Conservation (phyloP, 2,797 vertebrate species). For the Catostomus latipinnis region DNA sequence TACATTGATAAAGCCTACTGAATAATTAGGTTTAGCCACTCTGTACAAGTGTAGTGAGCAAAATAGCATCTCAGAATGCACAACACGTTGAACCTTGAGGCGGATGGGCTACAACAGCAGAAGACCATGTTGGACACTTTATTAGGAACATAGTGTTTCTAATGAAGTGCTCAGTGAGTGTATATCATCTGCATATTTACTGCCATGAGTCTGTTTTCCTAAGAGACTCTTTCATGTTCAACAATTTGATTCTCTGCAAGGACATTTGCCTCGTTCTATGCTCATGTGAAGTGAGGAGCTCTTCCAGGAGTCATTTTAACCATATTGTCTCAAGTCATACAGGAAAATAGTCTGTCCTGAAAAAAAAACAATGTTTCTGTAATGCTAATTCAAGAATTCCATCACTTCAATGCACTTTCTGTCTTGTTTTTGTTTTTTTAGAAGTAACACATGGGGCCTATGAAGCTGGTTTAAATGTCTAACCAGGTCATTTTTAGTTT, state of each 20-base stretch:
- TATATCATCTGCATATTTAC: no score
- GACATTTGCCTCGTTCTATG: background rate
- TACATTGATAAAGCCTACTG: conserved; percentile 21
- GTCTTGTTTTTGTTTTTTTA: background rate
- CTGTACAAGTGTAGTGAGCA: background rate
- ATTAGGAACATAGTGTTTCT: no score
- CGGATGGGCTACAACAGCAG: no score
- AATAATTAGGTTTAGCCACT: conserved; percentile 36
- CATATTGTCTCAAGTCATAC: conserved; percentile 71
- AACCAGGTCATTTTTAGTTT: no score
- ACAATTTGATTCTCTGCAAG: background rate
- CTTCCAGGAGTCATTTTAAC: conserved; percentile 43
- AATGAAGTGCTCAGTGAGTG: no score
- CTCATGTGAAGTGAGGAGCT: conserved; percentile 31
- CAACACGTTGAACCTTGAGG: no score
- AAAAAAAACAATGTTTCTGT: conserved; percentile 39
- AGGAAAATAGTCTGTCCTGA: conserved; percentile 60
- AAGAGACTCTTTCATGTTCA: background rate
- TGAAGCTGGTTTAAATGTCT: no score
- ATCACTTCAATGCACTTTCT: background rate
- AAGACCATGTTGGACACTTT: no score
- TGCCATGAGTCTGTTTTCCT: no score
- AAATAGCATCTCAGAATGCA: no score
- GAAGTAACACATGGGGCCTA: background rate
- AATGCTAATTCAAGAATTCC: conserved; percentile 15